Evolutionary conservation across 2,888 invertebrate genomes (phyloP).

Genomic region (Dorcus parallelipipedus): DNA sequence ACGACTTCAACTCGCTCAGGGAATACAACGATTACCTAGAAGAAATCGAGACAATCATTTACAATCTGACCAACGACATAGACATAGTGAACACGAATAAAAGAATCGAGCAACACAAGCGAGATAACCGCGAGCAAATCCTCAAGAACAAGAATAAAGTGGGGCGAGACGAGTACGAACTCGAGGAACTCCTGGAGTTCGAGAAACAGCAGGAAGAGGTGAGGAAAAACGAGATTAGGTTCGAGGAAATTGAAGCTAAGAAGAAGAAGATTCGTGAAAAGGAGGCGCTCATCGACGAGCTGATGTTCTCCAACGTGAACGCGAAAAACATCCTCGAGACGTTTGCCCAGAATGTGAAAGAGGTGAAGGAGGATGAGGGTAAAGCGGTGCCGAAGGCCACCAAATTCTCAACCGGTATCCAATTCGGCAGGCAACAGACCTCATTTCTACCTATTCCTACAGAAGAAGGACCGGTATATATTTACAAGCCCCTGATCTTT

Average conservation of each 20-base stretch:
- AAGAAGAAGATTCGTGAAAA: conserved; percentile 82
- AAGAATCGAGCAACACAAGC: conserved; percentile 86
- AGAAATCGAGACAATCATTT: conserved; percentile 88
- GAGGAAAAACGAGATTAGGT: conserved; percentile 66
- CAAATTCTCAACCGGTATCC: conserved; percentile 84
- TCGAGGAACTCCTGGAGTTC: conserved; percentile 80
- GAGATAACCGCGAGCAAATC: conserved; percentile 82
- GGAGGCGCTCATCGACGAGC: conserved; percentile 90
- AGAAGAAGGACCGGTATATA: conserved; percentile 75
- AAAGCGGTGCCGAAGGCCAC: conserved; percentile 53
- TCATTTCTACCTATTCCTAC: conserved; percentile 66
- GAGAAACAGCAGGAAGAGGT: conserved; percentile 76
- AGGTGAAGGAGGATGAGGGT: conserved; percentile 60
- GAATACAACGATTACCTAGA: conserved; percentile 97
- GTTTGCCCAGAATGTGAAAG: conserved; percentile 69
- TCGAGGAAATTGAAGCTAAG: conserved; percentile 68
- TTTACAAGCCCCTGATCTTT: conserved; percentile 60
- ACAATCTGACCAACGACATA: conserved; percentile 84
- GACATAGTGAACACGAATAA: conserved; percentile 87
- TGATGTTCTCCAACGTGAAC: conserved; percentile 89
- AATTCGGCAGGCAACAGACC: conserved; percentile 66
- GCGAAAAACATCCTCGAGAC: conserved; percentile 83
- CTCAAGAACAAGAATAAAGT: conserved; percentile 75
- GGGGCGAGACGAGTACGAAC: conserved; percentile 77
- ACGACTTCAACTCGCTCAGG: conserved; percentile 78